Percentiles rank a stretch among this genome's conserved stretches.
Conservation (phyloP, 2,797 vertebrate genomes). For the Ceryle rudis region DNA sequence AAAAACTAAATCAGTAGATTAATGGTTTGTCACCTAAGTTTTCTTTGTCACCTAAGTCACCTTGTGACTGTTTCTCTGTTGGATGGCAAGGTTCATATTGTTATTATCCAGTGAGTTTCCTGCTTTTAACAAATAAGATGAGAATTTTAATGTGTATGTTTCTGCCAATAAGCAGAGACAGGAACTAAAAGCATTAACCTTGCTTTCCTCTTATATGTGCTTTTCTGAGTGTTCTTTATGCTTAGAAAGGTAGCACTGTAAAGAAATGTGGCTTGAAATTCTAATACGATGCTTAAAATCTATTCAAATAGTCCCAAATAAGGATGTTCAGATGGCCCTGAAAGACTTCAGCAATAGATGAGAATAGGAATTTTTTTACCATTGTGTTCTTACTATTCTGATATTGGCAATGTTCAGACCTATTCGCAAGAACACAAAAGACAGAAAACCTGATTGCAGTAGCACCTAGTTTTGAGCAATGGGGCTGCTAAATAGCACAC, state of each 20-base stretch:
- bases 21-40: not conserved
- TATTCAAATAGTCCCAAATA: not conserved
- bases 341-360: not conserved
- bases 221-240: constrained; percentile 12
- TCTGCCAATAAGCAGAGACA: not conserved
- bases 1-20: not conserved
- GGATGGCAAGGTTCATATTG: not conserved
- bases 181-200: constrained; percentile 11
- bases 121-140: not conserved
- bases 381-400: constrained; percentile 22
- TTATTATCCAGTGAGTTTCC: not conserved
- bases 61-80: not conserved
- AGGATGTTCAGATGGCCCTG: constrained; percentile 5
- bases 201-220: not conserved
- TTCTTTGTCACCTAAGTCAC: not conserved
- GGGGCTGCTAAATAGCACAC: not conserved
- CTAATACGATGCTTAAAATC: not conserved
- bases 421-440: constrained; percentile 48
- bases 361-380: constrained; percentile 15
- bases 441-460: constrained; percentile 26
- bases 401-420: not conserved
- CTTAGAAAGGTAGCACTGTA: not conserved
- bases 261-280: constrained; percentile 30
- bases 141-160: not conserved
- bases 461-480: not conserved